Base-by-base conservation (phyloP, 64 coral and sea anemone genomes). In the Trachythela sp. region DNA sequence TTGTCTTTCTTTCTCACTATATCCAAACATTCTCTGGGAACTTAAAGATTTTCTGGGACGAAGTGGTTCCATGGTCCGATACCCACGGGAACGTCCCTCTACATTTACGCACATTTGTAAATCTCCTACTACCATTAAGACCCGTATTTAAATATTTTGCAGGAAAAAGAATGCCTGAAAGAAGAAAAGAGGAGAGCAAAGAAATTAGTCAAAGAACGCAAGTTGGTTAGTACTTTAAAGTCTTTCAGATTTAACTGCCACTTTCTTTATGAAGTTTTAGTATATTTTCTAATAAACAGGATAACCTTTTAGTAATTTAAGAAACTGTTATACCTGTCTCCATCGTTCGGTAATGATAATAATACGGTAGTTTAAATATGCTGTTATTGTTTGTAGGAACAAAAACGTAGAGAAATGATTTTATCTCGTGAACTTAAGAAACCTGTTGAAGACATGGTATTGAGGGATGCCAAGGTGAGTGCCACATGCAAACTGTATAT, bases 391-490 rank as follows among this genome's bases (percentile, higher is more conserved):
- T 64, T 84, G 26, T 54, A 96, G 94, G 95, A 98, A 77, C 95
- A 98, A 92, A 98, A 98, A 89, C 94, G 95, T 85, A 94, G 95
- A 85, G 93, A 98, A 32, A 92, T 98, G 93, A 98, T 98, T 43
- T 84, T 98, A 17, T 89, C 93, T 89, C 93, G 95, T 88, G 95
- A 98, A 87, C 43, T 98, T 9, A 98, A 98, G 83, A 98, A 98
- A 48, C 95, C 95, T 58, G 95, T 98, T 2, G 95, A 98, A 83
- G 95, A 98, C 67, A 98, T 98, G 95, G 95, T 98, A 22, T 70
- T 98, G 17, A 88, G 94, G 49, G 95, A 98, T 67, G 92, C 93
- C 13, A 98, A 98, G 95, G 95, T 98, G 20, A 22, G 37, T 34
- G 2, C 42, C 4, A 45, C 42, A 84, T 52, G 17, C 29, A 50